These are phyloP conservation scores for Cacoxenus indagator DNA, from an alignment of 2,888 invertebrate genomes.

Conservation along the genomic window DNA sequence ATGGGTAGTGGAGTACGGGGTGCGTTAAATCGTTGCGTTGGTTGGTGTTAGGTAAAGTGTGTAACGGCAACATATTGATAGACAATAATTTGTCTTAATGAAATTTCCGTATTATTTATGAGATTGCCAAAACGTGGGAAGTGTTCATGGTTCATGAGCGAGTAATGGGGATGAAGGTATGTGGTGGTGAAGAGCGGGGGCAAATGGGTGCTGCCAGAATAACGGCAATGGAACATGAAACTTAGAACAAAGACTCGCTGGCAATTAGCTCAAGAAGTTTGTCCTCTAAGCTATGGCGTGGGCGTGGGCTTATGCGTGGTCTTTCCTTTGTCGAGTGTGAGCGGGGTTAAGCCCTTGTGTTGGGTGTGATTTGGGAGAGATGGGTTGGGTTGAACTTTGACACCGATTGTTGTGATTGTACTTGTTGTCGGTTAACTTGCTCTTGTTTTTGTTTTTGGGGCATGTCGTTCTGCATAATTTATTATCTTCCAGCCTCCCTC, in stretches of 20 bases:
- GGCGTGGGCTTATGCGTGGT: not conserved
- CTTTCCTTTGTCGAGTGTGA: not conserved
- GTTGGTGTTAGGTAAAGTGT: not conserved
- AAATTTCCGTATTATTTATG: slow-evolving; percentile 70
- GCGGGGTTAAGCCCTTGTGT: slow-evolving; percentile 30
- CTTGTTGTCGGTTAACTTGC: slow-evolving; percentile 33
- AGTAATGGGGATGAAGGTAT: slow-evolving; percentile 11
- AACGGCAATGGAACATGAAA: not conserved
- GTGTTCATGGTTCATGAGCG: slow-evolving; percentile 44
- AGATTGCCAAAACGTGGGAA: slow-evolving; percentile 65
- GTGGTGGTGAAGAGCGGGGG: not conserved
- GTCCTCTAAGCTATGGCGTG: not conserved
- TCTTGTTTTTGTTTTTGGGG: slow-evolving; percentile 53
- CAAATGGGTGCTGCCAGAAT: too few relatives aligned
- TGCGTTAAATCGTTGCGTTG: not conserved
- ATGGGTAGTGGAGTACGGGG: not conserved
- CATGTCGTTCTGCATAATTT: slow-evolving; percentile 55
- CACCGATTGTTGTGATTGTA: slow-evolving; percentile 1
- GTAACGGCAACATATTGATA: slow-evolving; percentile 70
- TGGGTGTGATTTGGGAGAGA: slow-evolving; percentile 36
- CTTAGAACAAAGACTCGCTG: slow-evolving; percentile 17
- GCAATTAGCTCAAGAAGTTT: slow-evolving; percentile 50
- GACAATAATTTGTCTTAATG: slow-evolving; percentile 72
- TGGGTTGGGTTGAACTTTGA: not conserved
- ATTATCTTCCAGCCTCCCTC: too few relatives aligned